These are phyloP conservation scores for Morpho deidamia DNA, from an alignment of 2,888 invertebrate genomes.

Conservation along the genomic window DNA sequence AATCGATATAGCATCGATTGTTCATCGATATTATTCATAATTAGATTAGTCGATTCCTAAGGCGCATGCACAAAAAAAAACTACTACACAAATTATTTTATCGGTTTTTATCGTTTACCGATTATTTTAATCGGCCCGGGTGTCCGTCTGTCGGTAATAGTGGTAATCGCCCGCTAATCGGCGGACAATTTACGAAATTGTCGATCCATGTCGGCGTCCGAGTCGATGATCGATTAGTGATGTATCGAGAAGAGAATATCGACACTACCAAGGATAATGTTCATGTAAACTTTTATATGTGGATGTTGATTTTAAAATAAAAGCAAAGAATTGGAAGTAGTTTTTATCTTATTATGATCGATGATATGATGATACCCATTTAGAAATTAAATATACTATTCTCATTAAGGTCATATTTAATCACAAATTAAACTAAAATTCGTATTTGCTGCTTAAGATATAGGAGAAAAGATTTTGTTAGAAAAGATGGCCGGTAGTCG, in stretches of 20 bases:
- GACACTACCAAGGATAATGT: slow-evolving; percentile 17
- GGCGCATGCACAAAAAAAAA: slow-evolving; percentile 47
- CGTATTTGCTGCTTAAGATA: too few species aligned
- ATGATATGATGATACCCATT: too few species aligned
- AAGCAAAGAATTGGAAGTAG: too few species aligned
- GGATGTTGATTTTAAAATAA: too few species aligned
- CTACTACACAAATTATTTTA: slow-evolving; percentile 57
- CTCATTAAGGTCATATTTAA: too few species aligned
- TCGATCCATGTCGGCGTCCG: slow-evolving; percentile 74
- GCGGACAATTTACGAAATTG: slow-evolving; percentile 77
- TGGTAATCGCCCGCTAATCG: slow-evolving; percentile 77
- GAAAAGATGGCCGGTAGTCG: too few species aligned
- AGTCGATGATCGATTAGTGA: slow-evolving; percentile 58
- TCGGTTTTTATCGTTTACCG: slow-evolving; percentile 73
- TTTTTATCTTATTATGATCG: too few species aligned
- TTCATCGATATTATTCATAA: slow-evolving; percentile 1
- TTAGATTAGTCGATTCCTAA: slow-evolving; percentile 24
- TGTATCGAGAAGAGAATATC: slow-evolving; percentile 38
- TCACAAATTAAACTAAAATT: too few species aligned
- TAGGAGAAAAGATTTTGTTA: too few species aligned
- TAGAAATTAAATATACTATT: too few species aligned
- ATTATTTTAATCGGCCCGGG: slow-evolving; percentile 77
- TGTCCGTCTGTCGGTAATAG: slow-evolving; percentile 74
- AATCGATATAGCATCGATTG: not conserved
- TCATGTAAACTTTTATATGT: too few species aligned